Evolutionary conservation across 2,888 invertebrate species (phyloP).

Genomic region (Sphinx pinastri): DNA sequence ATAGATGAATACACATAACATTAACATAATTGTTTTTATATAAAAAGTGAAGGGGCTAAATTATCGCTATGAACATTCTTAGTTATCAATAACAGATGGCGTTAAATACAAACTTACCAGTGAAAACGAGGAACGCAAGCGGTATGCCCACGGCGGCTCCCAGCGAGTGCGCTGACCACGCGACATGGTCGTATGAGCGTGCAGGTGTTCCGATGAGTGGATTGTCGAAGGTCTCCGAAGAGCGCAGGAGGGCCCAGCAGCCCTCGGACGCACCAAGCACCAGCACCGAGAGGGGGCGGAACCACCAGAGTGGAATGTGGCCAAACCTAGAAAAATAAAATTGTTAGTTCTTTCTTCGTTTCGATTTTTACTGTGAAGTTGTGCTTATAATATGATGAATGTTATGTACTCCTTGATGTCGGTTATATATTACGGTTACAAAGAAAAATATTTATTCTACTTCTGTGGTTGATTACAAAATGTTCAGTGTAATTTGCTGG

Average conservation of each 20-base stretch:
- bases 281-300: constrained; percentile 84
- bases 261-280: constrained; percentile 78
- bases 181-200: constrained; percentile 68
- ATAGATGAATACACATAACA: too few species aligned
- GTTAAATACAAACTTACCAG: constrained; percentile 50
- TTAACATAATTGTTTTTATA: too few species aligned
- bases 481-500: too few species aligned
- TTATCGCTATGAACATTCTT: background rate
- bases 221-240: background rate
- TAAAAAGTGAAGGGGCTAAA: too few species aligned
- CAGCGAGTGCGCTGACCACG: constrained; percentile 88
- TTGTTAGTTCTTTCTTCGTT: too few species aligned
- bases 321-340: constrained; percentile 56
- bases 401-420: too few species aligned
- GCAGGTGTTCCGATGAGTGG: constrained; percentile 38
- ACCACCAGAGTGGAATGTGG: constrained; percentile 78
- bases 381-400: too few species aligned
- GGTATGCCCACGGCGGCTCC: constrained; percentile 88
- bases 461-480: too few species aligned
- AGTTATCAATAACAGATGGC: background rate
- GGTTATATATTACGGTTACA: too few species aligned
- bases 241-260: constrained; percentile 26
- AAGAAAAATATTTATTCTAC: too few species aligned
- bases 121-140: constrained; percentile 85
- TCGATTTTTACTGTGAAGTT: too few species aligned